Evolutionary conservation across 1,140 invertebrate species (phyloP).

Genomic region (Macrobrachium nipponense): DNA sequence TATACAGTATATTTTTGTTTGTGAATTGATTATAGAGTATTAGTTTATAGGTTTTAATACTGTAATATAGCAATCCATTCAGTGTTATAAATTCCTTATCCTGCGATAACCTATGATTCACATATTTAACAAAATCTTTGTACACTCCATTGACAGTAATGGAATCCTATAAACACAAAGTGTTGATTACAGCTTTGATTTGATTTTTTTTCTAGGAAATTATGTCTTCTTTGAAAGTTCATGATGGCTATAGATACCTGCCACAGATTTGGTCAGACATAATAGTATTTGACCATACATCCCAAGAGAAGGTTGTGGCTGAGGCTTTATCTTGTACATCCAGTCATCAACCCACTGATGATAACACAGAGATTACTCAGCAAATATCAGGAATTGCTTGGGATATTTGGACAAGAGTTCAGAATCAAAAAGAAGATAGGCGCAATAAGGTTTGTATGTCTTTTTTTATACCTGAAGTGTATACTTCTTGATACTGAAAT

Average conservation of each 20-base stretch:
- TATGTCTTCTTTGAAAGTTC: slow-evolving; percentile 75
- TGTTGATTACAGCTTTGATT: not conserved
- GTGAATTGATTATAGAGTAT: no score
- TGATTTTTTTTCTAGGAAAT: slow-evolving; percentile 66
- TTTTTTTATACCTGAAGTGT: not conserved
- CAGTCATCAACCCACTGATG: slow-evolving; percentile 69
- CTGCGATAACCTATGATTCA: no score
- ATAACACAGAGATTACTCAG: slow-evolving; percentile 67
- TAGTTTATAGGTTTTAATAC: no score
- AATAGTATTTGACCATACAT: slow-evolving; percentile 76
- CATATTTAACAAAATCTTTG: no score
- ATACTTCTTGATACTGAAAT: not conserved
- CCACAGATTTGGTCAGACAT: slow-evolving; percentile 84
- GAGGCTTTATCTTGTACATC: slow-evolving; percentile 73
- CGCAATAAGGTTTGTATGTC: slow-evolving; percentile 29
- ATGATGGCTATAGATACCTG: slow-evolving; percentile 75
- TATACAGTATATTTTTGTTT: no score
- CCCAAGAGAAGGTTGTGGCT: slow-evolving; percentile 72
- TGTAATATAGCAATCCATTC: no score
- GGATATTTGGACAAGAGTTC: slow-evolving; percentile 72
- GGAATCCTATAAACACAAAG: not conserved
- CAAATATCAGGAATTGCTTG: slow-evolving; percentile 72
- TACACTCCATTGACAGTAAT: no score
- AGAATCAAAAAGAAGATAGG: slow-evolving; percentile 63
- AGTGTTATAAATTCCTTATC: no score